Evolutionary conservation across 2,888 invertebrate species (phyloP), one percentile per base, ranked within the genome.

Genomic region (Cephus pulcher): DNA sequence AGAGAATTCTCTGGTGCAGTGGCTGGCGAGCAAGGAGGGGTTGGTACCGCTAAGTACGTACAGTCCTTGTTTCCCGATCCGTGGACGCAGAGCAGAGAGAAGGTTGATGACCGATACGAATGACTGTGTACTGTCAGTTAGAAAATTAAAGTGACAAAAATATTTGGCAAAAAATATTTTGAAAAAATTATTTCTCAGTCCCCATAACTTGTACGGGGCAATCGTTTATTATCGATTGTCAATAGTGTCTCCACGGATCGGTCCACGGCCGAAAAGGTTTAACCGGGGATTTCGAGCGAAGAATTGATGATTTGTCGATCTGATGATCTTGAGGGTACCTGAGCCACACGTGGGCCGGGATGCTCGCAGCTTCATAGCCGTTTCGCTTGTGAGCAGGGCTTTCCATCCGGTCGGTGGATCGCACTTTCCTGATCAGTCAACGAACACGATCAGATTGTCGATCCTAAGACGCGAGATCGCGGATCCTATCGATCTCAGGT

Each of bases 351-450:
- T 89, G 85, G 90, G 90, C 89, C 90, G 89, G 83, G 90, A 89
- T 89, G 90, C 90, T 89, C 89, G 89, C 87, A 90, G 90, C 90
- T 90, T 89, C 89, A 89, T 90, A 88, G 90, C 89, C 85, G 89
- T 90, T 89, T 90, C 89, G 86, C 89, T 90, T 87, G 89, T 90
- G 88, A 90, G 89, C 87, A 89, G 88, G 88, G 86, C 86, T 90
- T 89, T 89, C 93, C 93, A 93, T 89, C 93, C 93, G 83, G 92
- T 92, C 83, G 93, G 93, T 86, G 93, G 93, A 89, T 93, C 93
- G 92, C 91, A 93, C 88, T 93, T 93, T 89, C 93, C 93, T 93
- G 92, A 89, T 89, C 90, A 86, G 88, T 88, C 87, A 78, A 75
- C 77, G 79, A 74, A 70, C 71, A 90, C 85, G 81, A 86, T 86